These are phyloP conservation scores for Lacerta bilineata DNA, from an alignment of 2,797 vertebrate genomes.

Conservation along the genomic window DNA sequence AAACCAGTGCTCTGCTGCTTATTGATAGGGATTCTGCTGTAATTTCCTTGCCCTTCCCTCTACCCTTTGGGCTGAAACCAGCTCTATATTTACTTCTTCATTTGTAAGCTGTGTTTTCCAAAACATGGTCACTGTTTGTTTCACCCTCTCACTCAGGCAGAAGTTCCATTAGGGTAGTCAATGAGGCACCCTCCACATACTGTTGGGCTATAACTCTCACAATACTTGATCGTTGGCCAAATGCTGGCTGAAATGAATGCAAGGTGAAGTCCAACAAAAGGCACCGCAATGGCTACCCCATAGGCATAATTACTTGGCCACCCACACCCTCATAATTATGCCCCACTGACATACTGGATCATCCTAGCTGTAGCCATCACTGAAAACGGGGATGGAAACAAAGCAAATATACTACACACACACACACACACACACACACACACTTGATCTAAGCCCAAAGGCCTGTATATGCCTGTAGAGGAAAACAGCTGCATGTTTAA, in stretches of 20 bases:
- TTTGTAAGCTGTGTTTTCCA: background rate
- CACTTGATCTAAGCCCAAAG: too few relatives aligned
- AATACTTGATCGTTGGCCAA: too few relatives aligned
- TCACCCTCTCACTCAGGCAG: background rate
- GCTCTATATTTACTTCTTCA: background rate
- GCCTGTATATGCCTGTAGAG: background rate
- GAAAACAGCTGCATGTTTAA: background rate
- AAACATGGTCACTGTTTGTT: background rate
- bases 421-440: too few relatives aligned
- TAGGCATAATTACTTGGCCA: background rate
- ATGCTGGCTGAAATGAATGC: too few relatives aligned
- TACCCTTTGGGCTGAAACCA: background rate
- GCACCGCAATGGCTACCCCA: background rate
- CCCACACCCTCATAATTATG: background rate
- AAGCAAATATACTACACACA: background rate
- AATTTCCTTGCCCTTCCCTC: constrained; percentile 5
- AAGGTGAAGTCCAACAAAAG: too few relatives aligned
- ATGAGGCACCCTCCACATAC: background rate
- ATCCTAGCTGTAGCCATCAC: background rate
- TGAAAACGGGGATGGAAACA: background rate
- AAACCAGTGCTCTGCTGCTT: constrained; percentile 9
- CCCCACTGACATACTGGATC: background rate
- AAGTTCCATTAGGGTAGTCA: background rate
- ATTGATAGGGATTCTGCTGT: background rate
- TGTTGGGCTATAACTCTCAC: too few relatives aligned